These are phyloP conservation scores for Champsocephalus esox DNA, from an alignment of 2,797 vertebrate species.

Conservation along the genomic window DNA sequence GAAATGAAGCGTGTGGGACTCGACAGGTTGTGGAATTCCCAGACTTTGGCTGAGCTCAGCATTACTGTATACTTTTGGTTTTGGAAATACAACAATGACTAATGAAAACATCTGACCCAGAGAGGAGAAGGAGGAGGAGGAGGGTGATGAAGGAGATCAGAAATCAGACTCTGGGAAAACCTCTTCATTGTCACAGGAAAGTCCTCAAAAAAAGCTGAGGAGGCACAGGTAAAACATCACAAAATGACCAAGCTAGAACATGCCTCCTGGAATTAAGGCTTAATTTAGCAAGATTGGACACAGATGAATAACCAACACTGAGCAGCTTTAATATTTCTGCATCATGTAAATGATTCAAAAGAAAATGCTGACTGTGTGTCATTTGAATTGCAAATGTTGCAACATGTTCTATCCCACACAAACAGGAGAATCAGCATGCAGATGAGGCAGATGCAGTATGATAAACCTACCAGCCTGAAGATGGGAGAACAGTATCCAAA, in stretches of 20 bases:
- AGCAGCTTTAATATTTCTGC: slow-evolving; percentile 16
- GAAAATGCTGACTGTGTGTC: background rate
- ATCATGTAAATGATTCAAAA: background rate
- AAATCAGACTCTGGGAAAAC: slow-evolving; percentile 18
- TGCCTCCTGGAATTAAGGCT: background rate
- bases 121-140: background rate
- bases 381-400: slow-evolving; percentile 11
- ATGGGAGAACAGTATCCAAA: slow-evolving; percentile 45
- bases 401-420: slow-evolving; percentile 19
- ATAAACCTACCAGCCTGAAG: slow-evolving; percentile 70
- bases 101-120: slow-evolving; percentile 10
- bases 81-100: slow-evolving; percentile 17
- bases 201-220: background rate
- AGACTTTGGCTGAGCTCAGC: slow-evolving; percentile 27
- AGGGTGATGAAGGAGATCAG: background rate
- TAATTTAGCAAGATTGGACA: background rate
- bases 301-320: slow-evolving; percentile 42
- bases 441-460: slow-evolving; percentile 39
- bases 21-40: slow-evolving; percentile 37
- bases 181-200: slow-evolving; percentile 8
- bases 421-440: slow-evolving; percentile 45
- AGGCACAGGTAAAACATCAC: slow-evolving; percentile 10
- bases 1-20: background rate
- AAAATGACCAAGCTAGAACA: background rate
- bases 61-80: background rate